These are phyloP conservation scores for Labia minor DNA, from an alignment of 2,888 invertebrate species.

Conservation along the genomic window DNA sequence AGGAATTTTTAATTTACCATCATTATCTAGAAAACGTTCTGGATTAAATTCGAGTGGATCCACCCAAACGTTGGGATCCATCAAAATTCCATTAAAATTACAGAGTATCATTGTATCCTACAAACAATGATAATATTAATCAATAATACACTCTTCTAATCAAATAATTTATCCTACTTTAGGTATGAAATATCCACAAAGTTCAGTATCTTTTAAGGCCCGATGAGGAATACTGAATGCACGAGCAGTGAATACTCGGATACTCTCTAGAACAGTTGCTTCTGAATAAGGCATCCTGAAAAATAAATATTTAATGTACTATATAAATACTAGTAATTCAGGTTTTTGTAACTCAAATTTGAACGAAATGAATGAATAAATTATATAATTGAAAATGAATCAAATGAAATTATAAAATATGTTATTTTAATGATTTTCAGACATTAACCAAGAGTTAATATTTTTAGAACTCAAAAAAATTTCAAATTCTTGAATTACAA, in stretches of 20 bases:
- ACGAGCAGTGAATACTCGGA: constrained; percentile 69
- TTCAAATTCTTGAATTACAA: no score
- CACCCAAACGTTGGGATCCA: constrained; percentile 54
- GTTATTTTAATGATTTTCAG: no score
- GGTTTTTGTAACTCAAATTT: constrained; percentile 7
- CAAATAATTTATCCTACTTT: constrained; percentile 43
- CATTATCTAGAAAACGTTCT: constrained; percentile 54
- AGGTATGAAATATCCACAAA: constrained; percentile 63
- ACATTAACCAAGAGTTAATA: no score
- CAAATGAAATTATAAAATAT: no score
- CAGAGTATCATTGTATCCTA: constrained; percentile 71
- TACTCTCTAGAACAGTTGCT: constrained; percentile 62
- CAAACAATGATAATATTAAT: constrained; percentile 28
- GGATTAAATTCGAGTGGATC: constrained; percentile 63
- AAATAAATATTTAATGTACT: constrained; percentile 29
- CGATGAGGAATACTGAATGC: constrained; percentile 72
- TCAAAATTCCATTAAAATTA: constrained; percentile 60
- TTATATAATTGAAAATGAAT: no score
- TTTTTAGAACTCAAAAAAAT: no score
- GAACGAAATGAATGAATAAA: background rate
- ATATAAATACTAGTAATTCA: background rate
- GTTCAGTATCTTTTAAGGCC: constrained; percentile 56
- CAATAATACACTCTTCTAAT: background rate
- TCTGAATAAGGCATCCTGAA: constrained; percentile 70
- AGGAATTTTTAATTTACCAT: constrained; percentile 50